A percentile compares a stretch with the other conserved stretches of the same genome.
These are phyloP conservation scores for Cheilosia variabilis DNA, from an alignment of 2,888 invertebrate genomes.

Conservation along the genomic window DNA sequence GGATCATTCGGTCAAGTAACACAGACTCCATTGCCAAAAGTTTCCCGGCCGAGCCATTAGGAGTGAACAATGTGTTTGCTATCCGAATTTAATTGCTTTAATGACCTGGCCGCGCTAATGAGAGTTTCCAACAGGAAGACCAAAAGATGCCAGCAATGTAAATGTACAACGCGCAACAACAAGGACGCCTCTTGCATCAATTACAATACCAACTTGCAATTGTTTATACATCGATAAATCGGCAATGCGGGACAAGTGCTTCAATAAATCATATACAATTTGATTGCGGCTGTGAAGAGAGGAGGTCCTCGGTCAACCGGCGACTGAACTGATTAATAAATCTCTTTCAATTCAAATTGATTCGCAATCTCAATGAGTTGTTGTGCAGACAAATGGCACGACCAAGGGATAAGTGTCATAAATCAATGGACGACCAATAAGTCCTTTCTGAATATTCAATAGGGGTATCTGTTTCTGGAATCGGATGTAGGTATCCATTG, in stretches of 20 bases:
- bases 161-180: neutral
- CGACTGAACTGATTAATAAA: conserved; percentile 54
- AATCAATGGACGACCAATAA: conserved; percentile 83
- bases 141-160: conserved; percentile 4
- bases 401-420: conserved; percentile 80
- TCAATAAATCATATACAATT: conserved; percentile 65
- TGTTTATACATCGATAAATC: conserved; percentile 59
- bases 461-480: conserved; percentile 40
- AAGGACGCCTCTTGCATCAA: conserved; percentile 15
- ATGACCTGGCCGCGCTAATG: conserved; percentile 65
- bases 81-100: conserved; percentile 69
- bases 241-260: conserved; percentile 28
- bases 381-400: conserved; percentile 48
- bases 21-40: conserved; percentile 53
- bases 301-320: conserved; percentile 21
- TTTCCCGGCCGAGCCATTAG: conserved; percentile 65
- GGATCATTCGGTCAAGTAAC: conserved; percentile 38
- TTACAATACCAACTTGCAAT: conserved; percentile 43
- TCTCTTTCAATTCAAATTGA: conserved; percentile 66
- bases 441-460: conserved; percentile 78
- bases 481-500: conserved; percentile 18
- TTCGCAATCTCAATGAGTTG: conserved; percentile 44
- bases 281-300: neutral
- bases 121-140: conserved; percentile 33
- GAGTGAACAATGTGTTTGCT: conserved; percentile 63